Percentiles rank a stretch among this genome's conserved stretches.
Conservation (phyloP, 2,888 invertebrate species). For the Tetranychus truncatus region DNA sequence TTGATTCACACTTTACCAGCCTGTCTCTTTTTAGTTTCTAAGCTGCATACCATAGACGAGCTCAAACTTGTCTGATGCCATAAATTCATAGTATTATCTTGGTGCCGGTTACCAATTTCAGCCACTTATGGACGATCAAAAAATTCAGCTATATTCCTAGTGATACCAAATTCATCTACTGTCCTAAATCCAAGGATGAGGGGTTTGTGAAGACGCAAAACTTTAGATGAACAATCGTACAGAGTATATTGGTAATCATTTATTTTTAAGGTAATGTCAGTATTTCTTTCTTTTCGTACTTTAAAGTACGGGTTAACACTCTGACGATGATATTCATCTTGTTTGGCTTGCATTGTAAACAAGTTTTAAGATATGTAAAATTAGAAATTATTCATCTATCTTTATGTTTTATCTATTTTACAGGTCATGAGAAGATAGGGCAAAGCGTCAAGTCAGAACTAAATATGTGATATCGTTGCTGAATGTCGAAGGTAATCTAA, state of each 20-base stretch:
- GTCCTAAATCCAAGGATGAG: conserved; percentile 11
- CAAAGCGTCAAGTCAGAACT: conserved; percentile 6
- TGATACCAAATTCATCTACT: not conserved
- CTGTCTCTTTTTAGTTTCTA: not conserved
- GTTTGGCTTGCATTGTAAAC: too few species aligned
- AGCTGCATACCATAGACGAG: not conserved
- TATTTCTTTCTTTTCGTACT: not conserved
- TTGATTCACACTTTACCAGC: not conserved
- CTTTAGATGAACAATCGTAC: conserved; percentile 1
- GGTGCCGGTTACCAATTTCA: conserved; percentile 7
- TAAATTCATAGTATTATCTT: not conserved
- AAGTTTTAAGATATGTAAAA: too few species aligned
- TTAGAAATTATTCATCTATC: too few species aligned
- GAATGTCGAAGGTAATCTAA: conserved; percentile 3
- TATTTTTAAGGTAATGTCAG: not conserved
- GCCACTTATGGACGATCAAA: conserved; percentile 12
- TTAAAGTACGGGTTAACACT: not conserved
- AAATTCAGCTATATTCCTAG: conserved; percentile 8
- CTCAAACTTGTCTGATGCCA: not conserved
- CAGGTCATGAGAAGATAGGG: not conserved
- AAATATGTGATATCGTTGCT: conserved; percentile 9
- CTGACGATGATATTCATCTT: too few species aligned
- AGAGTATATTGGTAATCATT: conserved; percentile 12
- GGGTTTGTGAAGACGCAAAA: conserved; percentile 12
- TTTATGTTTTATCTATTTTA: too few species aligned